Evolutionary conservation across 2,888 invertebrate genomes (phyloP).

Genomic region (Xanthia icteritia): DNA sequence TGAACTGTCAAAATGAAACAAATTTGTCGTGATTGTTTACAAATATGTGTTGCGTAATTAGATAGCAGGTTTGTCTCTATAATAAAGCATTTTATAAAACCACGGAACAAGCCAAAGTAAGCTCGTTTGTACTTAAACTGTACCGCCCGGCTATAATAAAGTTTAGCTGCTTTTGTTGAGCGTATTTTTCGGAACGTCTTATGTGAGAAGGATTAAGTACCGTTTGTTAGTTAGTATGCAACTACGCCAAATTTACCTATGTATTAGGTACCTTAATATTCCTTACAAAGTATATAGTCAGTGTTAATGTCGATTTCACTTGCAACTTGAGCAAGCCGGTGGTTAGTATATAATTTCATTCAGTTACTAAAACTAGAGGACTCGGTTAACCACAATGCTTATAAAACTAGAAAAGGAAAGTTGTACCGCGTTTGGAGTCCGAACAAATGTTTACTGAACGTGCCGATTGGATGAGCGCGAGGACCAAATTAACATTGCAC

Average conservation of each 20-base stretch:
- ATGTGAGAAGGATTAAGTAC: background rate
- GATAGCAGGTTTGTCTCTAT: background rate
- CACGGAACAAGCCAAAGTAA: background rate
- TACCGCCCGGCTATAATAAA: background rate
- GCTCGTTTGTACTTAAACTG: background rate
- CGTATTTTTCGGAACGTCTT: background rate
- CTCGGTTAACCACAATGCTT: slow-evolving; percentile 85
- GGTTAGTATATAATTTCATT: slow-evolving; percentile 73
- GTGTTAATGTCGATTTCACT: slow-evolving; percentile 53
- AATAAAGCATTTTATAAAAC: background rate
- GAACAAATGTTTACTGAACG: slow-evolving; percentile 85
- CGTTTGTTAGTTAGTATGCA: background rate
- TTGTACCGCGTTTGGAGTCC: slow-evolving; percentile 70
- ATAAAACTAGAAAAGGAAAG: slow-evolving; percentile 88
- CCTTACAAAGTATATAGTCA: slow-evolving; percentile 14
- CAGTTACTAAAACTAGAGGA: slow-evolving; percentile 77
- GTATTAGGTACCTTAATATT: background rate
- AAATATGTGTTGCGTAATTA: too few relatives aligned
- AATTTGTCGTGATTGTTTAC: too few relatives aligned
- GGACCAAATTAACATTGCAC: slow-evolving; percentile 50
- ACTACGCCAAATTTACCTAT: background rate
- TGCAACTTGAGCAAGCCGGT: slow-evolving; percentile 41
- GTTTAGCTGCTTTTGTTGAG: background rate
- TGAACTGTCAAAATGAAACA: too few relatives aligned
- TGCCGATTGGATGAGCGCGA: slow-evolving; percentile 68